Base-by-base conservation (phyloP, 2,797 vertebrate species). In the Columba guinea region DNA sequence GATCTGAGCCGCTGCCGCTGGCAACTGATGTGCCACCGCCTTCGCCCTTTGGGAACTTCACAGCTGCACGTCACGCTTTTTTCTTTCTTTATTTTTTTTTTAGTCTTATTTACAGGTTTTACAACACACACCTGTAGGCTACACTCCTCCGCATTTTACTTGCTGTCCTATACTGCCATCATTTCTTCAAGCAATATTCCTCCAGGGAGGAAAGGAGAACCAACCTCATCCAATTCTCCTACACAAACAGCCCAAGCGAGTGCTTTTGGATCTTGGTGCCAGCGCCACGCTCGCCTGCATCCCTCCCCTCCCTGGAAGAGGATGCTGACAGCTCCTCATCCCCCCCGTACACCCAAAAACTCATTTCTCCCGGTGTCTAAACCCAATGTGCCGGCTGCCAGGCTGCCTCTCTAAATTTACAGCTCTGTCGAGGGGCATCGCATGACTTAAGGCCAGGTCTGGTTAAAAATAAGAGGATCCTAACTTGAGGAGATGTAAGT, bases 21-120 rank as follows among this genome's bases (percentile, higher is more conserved):
- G 30, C 1, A 8, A 67, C 39, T 56, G 5, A 51, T 1, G 14
- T 0, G 10, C 0, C 23, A 13, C 48, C 1, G 1, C 51, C 76
- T 55, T 10, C 18, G 4, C 23, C 11, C 2, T 44, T 5, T 56
- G 53, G 30, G 69, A 85, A 15, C 76, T 69, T 27, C 58, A 64
- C 86, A 67, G 94, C 55, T 92, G 71, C 64, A 30, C 3, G 2
- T 10, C 32, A 32, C 3, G 19, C 7, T 17, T 51, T 65, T 24
- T 32, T 37, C 41, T 10, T 12, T 7, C 8, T 17, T 18, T 37
- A 37, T 13, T 37, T 8, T 9, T 21, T 55, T 55, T 27, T 6
- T 81, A 90, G 39, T 35, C 51, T 84, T 81, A 52, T 75, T 81
- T 92, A 82, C 21, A 21, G 58, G 46, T 84, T 87, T 79, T 53